Percentiles rank a stretch among this genome's conserved stretches.
These are phyloP conservation scores for Cinclus mexicanus DNA, from an alignment of 2,113 vertebrate species.

Conservation along the genomic window DNA sequence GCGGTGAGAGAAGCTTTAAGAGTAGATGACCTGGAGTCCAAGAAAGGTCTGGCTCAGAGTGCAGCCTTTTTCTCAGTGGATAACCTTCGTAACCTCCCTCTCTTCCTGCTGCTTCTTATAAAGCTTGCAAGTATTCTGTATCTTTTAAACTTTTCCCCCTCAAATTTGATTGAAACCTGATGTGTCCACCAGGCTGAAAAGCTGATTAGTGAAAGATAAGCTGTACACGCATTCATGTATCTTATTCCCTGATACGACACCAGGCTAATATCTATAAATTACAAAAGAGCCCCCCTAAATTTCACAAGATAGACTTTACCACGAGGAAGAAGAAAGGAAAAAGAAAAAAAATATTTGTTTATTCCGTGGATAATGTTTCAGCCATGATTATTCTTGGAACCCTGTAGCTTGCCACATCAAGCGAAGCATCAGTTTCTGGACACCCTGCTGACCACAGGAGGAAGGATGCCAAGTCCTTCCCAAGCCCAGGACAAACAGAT, in stretches of 20 bases:
- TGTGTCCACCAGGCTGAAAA: not conserved
- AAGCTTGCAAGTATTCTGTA: not conserved
- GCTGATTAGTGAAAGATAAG: not conserved
- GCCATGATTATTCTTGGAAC: slow-evolving; percentile 42
- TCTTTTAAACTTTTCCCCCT: not conserved
- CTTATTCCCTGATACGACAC: not conserved
- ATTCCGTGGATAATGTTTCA: slow-evolving; percentile 13
- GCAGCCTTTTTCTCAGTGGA: not conserved
- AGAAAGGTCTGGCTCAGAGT: not conserved
- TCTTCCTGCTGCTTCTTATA: not conserved
- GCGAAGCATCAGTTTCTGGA: slow-evolving; percentile 42
- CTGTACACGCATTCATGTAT: accelerated
- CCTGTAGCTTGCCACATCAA: slow-evolving; percentile 52
- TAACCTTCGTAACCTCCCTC: not conserved
- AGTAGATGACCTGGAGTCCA: not conserved
- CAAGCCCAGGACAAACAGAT: slow-evolving; percentile 53
- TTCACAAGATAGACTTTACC: not conserved
- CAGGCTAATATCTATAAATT: not conserved
- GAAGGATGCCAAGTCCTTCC: slow-evolving; percentile 55
- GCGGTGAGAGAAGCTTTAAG: not conserved
- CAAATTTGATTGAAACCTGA: not conserved
- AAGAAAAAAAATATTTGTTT: not conserved
- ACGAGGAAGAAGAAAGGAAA: not conserved
- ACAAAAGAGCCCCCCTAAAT: not conserved
- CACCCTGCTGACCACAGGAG: slow-evolving; percentile 51